A percentile compares a stretch with the other conserved stretches of the same genome.
Conservation (phyloP, 2,888 invertebrate species). For the Callosobruchus maculatus region DNA sequence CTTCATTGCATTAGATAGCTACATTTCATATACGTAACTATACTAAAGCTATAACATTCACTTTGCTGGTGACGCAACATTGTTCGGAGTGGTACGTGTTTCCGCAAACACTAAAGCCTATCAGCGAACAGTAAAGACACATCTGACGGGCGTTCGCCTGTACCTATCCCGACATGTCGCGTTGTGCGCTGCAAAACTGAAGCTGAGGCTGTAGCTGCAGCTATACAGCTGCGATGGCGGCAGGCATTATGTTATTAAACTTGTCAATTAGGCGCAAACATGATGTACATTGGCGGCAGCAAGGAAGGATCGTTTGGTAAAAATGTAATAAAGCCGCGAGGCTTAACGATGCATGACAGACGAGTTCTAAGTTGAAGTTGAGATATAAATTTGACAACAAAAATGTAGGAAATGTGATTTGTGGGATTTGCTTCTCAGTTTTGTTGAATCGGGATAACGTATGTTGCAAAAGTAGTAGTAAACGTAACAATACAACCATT, state of each 20-base stretch:
- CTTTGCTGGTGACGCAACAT: neutral
- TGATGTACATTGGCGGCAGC: neutral
- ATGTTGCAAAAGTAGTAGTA: too few relatives aligned
- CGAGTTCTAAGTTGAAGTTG: too few relatives aligned
- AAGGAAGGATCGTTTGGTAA: neutral
- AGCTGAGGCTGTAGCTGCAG: neutral
- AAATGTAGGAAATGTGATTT: too few relatives aligned
- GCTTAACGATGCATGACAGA: too few relatives aligned
- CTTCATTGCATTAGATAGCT: neutral
- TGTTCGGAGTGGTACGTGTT: neutral
- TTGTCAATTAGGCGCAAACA: neutral
- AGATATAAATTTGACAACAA: too few relatives aligned
- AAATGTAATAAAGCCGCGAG: neutral
- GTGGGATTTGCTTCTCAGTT: too few relatives aligned
- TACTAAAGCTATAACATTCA: neutral
- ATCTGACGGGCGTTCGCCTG: neutral
- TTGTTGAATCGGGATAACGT: too few relatives aligned
- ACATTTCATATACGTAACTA: neutral
- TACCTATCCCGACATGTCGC: neutral
- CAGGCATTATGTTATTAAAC: neutral
- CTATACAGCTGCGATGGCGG: neutral
- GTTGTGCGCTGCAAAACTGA: neutral
- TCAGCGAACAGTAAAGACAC: neutral
- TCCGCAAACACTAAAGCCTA: neutral
- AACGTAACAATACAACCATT: too few relatives aligned